Base-by-base conservation (phyloP, 2,113 vertebrate species). In the Lipophrys pholis region DNA sequence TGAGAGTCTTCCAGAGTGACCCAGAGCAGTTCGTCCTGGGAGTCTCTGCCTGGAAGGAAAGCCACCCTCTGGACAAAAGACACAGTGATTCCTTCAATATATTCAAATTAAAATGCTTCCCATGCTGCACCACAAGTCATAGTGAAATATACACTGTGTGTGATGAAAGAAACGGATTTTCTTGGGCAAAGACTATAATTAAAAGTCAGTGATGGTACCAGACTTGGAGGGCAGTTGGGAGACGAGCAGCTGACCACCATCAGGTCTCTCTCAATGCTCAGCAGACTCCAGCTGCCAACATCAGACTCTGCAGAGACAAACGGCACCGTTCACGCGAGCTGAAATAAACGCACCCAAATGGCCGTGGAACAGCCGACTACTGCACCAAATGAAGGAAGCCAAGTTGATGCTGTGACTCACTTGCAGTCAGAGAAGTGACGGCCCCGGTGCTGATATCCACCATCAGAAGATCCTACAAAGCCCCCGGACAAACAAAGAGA, bases 161-260 rank as follows among this genome's bases (percentile, higher is more conserved):
- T 41, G 5, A 65, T 52, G 60, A 21, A n/a, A 6, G 1, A 5
- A 36, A 57, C 12, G 7, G 16, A 21, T 12, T n/a, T 41, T 65
- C 3, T 10, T 35, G 21, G 4, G 21, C 21, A 30, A 30, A 30
- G 21, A 30, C 2, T 2, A 30, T 30, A 30, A 30, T 30, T 30
- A 30, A 7, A 62, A 48, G 60, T 50, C 11, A 11, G 11, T 16
- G 7, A 60, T 63, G 62, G 15, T 80, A 92, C 84, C 81, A 90
- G 76, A 49, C 51, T 78, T 3, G 95, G 95, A 2, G 96, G 97
- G 1, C 73, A 89, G 82, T 91, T 94, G 0, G 97, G 97, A 1
- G 97, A 95, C 0, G 95, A 98, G 86, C 94, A 96, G 80, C 93
- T 93, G 78, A 94, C 96, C 75, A 98, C 96, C 90, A 99, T 92